Evolutionary conservation across 2,888 invertebrate species (phyloP).

Genomic region (Drosophila gaucha): DNA sequence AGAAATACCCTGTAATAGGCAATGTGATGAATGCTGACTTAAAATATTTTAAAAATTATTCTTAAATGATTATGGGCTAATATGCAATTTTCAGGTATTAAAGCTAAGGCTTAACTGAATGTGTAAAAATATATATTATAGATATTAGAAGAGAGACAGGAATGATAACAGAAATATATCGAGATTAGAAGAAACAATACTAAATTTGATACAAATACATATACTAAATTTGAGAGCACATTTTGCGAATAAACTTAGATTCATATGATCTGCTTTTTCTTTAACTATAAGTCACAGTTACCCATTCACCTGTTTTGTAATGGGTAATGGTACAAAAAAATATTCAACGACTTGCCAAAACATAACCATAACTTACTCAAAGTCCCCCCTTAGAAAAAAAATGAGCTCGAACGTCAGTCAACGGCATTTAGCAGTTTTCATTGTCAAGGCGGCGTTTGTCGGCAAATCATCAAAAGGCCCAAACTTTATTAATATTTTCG

Average conservation of each 20-base stretch:
- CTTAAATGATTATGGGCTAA: neutral
- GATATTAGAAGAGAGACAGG: too few species aligned
- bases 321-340: slow-evolving; percentile 13
- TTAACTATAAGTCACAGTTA: neutral
- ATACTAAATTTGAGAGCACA: too few species aligned
- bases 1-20: neutral
- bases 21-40: neutral
- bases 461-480: slow-evolving; percentile 69
- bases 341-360: slow-evolving; percentile 61
- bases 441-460: slow-evolving; percentile 74
- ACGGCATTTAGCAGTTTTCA: slow-evolving; percentile 74
- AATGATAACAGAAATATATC: too few species aligned
- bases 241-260: too few species aligned
- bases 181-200: too few species aligned
- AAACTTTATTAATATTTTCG: slow-evolving; percentile 72
- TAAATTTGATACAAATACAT: too few species aligned
- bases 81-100: neutral
- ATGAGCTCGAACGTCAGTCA: slow-evolving; percentile 53
- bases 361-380: slow-evolving; percentile 67
- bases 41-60: neutral
- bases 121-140: too few species aligned
- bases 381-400: slow-evolving; percentile 10
- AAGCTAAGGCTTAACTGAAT: too few species aligned
- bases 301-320: neutral
- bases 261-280: neutral